Base-by-base conservation (phyloP, 2,113 vertebrate genomes). In the Myiagra hebetior region DNA sequence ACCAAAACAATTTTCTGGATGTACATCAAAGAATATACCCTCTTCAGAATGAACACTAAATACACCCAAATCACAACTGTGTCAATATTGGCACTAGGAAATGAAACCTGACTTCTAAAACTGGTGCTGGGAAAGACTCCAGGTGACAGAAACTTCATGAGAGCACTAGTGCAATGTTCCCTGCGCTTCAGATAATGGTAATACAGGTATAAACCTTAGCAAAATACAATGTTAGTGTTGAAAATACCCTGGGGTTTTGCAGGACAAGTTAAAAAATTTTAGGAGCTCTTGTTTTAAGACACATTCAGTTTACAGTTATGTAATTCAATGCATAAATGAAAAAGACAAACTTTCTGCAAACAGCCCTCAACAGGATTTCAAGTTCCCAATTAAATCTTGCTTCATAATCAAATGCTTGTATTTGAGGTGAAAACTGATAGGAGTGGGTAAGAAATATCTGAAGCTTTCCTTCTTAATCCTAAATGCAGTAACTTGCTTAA, bases 1-100 rank as follows among this genome's bases (percentile, higher is more conserved):
- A 95, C 74, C 95, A 87, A 73, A 91, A 92, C 49, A 74, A 89
- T 91, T 94, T 96, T 89, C 86, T 89, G 93, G 92, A 92, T 64
- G 56, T 41, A 75, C 56, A 86, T 96, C 86, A 94, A 77, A 94
- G 92, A 78, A 86, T 56, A 35, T 22, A 53, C 8, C 24, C 85
- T 60, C 52, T 91, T 87, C 65, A 93, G 87, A 89, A 44, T 0
- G 1, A 93, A 70, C 1, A 6, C 73, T 85, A 70, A 88, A 79
- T 42, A 85, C 37, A 93, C 70, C 11, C 3, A 0, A n/a, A 55
- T 67, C 56, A 65, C 39, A 89, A 53, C 78, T 49, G 68, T 68
- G 84, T 63, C 84, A 91, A 85, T 87, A 85, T 2, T 62, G 47
- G 74, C 80, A 85, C 41, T 27, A 46, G 46, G 52, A 84, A 84